Percentiles rank a stretch among this genome's conserved stretches.
Conservation (phyloP, 2,888 invertebrate species). For the Parapristionchus giblindavisi region DNA sequence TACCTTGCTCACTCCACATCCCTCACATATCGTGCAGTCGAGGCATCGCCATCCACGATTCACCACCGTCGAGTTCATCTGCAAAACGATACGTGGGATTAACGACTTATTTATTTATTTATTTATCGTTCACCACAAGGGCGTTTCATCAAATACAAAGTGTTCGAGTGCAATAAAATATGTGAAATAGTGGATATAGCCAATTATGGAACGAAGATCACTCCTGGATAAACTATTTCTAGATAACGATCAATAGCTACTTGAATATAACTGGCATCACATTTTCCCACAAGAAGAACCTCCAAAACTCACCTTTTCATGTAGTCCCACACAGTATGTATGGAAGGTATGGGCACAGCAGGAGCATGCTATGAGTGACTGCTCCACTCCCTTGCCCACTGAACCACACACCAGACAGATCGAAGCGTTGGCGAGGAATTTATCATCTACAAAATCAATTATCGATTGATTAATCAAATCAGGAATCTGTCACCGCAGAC, state of each 20-base stretch:
- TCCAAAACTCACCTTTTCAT: constrained; percentile 77
- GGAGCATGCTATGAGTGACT: constrained; percentile 91
- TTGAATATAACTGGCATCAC: too few species aligned
- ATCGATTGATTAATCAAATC: too few species aligned
- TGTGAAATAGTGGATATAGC: too few species aligned
- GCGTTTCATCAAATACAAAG: too few species aligned
- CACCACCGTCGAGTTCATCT: constrained; percentile 89
- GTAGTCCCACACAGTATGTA: constrained; percentile 95
- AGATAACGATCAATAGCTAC: too few species aligned
- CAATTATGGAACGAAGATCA: too few species aligned
- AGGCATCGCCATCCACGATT: constrained; percentile 96
- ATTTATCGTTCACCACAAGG: too few species aligned
- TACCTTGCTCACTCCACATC: constrained; percentile 94
- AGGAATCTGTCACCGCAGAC: too few species aligned
- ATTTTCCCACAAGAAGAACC: too few species aligned
- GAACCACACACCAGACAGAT: constrained; percentile 98
- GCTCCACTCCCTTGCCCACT: constrained; percentile 91
- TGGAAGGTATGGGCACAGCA: constrained; percentile 99
- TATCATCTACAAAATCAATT: constrained; percentile 74
- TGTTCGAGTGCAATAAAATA: too few species aligned
- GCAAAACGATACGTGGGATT: constrained; percentile 72
- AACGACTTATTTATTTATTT: too few species aligned
- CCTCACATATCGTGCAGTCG: constrained; percentile 98
- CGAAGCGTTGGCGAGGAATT: constrained; percentile 76
- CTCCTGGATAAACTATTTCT: too few species aligned